phyloP scores from a whole-genome alignment of 2,797 vertebrate species.

The Cryptoprocta ferox region DNA sequence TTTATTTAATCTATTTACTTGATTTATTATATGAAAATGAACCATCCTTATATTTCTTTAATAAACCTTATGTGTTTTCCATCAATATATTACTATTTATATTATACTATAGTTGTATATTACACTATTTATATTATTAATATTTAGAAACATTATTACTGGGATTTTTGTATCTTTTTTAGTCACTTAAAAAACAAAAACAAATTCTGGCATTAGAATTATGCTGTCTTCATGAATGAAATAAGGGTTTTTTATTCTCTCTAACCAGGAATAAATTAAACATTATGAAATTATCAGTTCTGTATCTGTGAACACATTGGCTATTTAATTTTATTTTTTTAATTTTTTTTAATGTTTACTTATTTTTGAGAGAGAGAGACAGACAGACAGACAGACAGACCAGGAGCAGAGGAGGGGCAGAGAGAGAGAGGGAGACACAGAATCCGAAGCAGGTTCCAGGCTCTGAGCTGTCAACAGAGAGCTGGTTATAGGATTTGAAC shows the following conservation, averaged over 20 bases:
- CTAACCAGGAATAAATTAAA: neutral
- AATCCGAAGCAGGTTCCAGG: too few relatives aligned
- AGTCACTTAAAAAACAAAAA: neutral
- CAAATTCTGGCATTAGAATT: constrained; percentile 9
- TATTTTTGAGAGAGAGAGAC: too few relatives aligned
- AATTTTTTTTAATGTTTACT: too few relatives aligned
- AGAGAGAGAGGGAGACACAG: too few relatives aligned
- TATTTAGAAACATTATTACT: neutral
- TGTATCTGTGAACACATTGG: neutral
- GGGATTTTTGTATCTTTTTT: neutral
- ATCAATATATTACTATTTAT: neutral
- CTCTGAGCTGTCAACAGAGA: too few relatives aligned
- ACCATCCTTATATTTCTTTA: neutral
- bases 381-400: too few relatives aligned
- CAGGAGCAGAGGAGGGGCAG: too few relatives aligned
- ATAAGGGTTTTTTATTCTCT: neutral
- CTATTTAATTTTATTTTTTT: too few relatives aligned
- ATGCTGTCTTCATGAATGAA: neutral
- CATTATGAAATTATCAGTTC: neutral
- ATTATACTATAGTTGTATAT: neutral
- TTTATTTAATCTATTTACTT: neutral
- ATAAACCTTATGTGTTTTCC: neutral
- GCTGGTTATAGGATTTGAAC: too few relatives aligned
- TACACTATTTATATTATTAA: neutral
- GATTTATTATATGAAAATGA: neutral